These are phyloP conservation scores for Thymallus thymallus DNA, from an alignment of 2,113 vertebrate genomes.

Conservation along the genomic window DNA sequence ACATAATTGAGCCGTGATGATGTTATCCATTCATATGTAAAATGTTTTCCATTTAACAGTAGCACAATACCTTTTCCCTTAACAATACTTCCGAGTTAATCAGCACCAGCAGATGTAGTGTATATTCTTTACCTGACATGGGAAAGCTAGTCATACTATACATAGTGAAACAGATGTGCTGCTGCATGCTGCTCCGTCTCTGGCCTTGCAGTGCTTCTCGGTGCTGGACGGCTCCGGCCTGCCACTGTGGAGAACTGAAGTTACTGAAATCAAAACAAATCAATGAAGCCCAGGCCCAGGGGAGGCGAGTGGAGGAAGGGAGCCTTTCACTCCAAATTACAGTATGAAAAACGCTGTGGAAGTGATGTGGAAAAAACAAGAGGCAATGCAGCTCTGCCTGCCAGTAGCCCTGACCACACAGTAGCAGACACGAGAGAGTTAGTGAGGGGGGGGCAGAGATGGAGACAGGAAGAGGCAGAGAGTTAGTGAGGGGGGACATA, in stretches of 20 bases:
- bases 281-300: background rate
- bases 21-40: background rate
- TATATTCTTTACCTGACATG: background rate
- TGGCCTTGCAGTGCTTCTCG: background rate
- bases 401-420: background rate
- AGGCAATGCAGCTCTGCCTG: background rate
- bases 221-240: background rate
- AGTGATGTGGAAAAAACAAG: background rate
- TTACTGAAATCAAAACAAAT: conserved; percentile 3
- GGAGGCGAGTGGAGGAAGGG: background rate
- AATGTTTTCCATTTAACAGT: background rate
- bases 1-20: background rate
- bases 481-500: too few relatives aligned
- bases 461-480: conserved; percentile 10
- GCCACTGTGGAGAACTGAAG: background rate
- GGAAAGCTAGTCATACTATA: background rate
- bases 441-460: background rate
- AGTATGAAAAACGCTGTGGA: background rate
- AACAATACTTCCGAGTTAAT: background rate
- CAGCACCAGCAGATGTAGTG: background rate
- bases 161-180: background rate
- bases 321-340: conserved; percentile 5
- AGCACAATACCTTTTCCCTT: background rate
- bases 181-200: background rate
- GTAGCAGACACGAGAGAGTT: background rate